These are phyloP conservation scores for Listronotus oregonensis DNA, from an alignment of 1,140 invertebrate species.

Conservation along the genomic window DNA sequence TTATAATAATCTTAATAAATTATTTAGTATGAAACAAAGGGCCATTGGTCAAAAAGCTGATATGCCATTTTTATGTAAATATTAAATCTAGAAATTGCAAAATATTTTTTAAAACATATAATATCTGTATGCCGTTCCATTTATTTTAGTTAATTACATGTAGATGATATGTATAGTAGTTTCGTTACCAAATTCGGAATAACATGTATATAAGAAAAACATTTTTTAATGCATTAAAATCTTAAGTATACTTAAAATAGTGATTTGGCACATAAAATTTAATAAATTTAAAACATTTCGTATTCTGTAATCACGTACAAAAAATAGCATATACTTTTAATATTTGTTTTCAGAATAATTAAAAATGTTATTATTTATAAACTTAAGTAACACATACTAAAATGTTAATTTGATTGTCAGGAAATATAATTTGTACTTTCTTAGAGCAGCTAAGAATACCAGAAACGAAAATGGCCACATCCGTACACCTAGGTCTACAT, in stretches of 20 bases:
- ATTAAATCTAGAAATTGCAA: too few species aligned
- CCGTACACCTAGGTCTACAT: too few species aligned
- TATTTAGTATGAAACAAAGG: too few species aligned
- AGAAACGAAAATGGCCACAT: too few species aligned
- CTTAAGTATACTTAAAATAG: slow-evolving; percentile 6
- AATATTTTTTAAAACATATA: too few species aligned
- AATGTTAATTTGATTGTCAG: neutral
- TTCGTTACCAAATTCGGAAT: slow-evolving; percentile 11
- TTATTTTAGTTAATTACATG: neutral
- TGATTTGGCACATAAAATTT: slow-evolving; percentile 10
- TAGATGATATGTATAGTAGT: slow-evolving; percentile 14
- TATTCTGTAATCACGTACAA: slow-evolving; percentile 30
- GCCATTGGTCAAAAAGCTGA: too few species aligned
- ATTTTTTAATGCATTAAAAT: slow-evolving; percentile 4
- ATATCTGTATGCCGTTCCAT: too few species aligned
- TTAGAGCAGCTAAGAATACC: too few species aligned
- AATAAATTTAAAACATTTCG: slow-evolving; percentile 12
- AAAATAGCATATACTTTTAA: slow-evolving; percentile 11
- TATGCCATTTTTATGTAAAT: too few species aligned
- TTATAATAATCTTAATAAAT: too few species aligned
- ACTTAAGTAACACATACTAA: neutral
- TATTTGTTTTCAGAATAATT: slow-evolving; percentile 6
- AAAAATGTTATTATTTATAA: neutral
- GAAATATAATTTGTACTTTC: neutral
- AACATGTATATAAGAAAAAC: slow-evolving; percentile 5